Evolutionary conservation across 2,113 vertebrate species (phyloP), one percentile per base, ranked within the genome.

Genomic region (Cynopterus brachyotis): DNA sequence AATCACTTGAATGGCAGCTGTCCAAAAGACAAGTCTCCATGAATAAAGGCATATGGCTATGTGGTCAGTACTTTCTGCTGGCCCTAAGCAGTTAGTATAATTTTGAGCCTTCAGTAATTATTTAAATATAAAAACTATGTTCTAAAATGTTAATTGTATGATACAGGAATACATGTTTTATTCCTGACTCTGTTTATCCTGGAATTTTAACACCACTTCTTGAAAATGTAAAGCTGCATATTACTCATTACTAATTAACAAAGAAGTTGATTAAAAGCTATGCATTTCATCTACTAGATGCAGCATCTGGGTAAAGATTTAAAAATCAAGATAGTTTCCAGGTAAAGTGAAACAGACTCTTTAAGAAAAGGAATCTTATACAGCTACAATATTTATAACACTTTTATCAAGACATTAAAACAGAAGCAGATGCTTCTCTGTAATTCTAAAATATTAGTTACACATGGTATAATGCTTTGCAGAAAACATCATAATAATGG

Each of bases 401-500:
- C 89, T 98, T 98, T 97, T 97, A 98, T 97, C 98, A 97, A 97
- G 95, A 97, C 93, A 97, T 96, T 97, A 97, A 97, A 98, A 98
- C 97, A 97, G 97, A 98, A 98, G 97, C 98, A 97, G 98, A 98
- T 97, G 97, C 96, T 96, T 92, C 89, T 60, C 97, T 85, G 32
- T 95, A 96, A 97, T 96, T 95, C 95, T 93, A 87, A 96, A 96
- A 94, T 97, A 97, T 98, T 97, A 94, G 97, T 98, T 97, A 96
- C 97, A 97, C 89, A 95, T 98, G 98, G 91, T 89, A 84, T 93
- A 96, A 90, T 97, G 81, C 89, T 97, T 91, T 86, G 70, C 97
- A 96, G 95, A 92, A 97, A 96, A 88, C 86, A 92, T 72, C 83
- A 78, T 97, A 97, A 92, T 97, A 97, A 97, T 93, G 96, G 91